Percentiles rank a stretch among this genome's conserved stretches.
phyloP scores from a whole-genome alignment of 2,888 invertebrate genomes.

The Amitus sp. region DNA sequence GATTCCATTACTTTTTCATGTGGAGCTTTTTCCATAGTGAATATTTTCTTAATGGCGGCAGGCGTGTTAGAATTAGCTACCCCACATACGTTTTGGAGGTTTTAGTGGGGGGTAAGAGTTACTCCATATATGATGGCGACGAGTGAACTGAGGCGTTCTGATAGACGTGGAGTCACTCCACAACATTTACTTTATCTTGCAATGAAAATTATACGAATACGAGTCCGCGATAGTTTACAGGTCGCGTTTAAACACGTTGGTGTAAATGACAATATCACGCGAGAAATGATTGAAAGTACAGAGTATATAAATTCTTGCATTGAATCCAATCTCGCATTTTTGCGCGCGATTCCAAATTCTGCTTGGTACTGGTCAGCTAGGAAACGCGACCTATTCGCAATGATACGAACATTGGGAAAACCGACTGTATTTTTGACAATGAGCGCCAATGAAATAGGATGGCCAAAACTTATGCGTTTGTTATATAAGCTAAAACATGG shows the following conservation, averaged over 20 bases:
- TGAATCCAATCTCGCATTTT: conserved; percentile 53
- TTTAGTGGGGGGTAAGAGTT: too few relatives aligned
- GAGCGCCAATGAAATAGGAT: conserved; percentile 59
- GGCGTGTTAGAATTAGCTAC: too few relatives aligned
- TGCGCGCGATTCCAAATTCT: conserved; percentile 57
- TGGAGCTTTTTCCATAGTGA: too few relatives aligned
- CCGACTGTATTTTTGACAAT: conserved; percentile 61
- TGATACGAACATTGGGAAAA: conserved; percentile 59
- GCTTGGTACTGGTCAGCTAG: conserved; percentile 55
- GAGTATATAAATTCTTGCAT: conserved; percentile 51
- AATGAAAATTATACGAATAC: conserved; percentile 44
- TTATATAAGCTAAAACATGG: conserved; percentile 13
- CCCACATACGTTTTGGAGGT: too few relatives aligned
- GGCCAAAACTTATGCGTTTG: conserved; percentile 16
- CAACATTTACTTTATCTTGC: conserved; percentile 47
- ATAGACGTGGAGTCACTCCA: conserved; percentile 51
- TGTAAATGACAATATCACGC: conserved; percentile 47
- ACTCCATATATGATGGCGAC: conserved; percentile 30
- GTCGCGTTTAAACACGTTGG: conserved; percentile 50
- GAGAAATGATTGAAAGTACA: conserved; percentile 47
- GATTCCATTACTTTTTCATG: too few relatives aligned
- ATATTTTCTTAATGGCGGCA: too few relatives aligned
- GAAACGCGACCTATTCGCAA: conserved; percentile 61
- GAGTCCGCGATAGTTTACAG: conserved; percentile 36
- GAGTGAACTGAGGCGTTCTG: conserved; percentile 45